A percentile compares a stretch with the other conserved stretches of the same genome.
These are phyloP conservation scores for Epirrhoe alternata DNA, from an alignment of 2,888 invertebrate genomes.

Conservation along the genomic window DNA sequence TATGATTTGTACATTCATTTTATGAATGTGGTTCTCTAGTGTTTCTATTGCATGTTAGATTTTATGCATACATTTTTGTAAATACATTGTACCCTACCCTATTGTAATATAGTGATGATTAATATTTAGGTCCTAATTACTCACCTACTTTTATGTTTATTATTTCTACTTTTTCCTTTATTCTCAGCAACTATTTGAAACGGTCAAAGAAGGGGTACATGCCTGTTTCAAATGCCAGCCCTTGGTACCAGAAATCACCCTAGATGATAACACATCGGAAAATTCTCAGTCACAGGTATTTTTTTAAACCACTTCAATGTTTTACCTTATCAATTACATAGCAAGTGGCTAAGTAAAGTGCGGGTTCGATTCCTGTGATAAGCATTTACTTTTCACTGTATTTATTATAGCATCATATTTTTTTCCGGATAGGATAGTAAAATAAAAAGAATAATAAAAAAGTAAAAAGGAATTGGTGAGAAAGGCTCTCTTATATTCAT, in stretches of 20 bases:
- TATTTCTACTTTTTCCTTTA: neutral
- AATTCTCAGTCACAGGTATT: constrained; percentile 48
- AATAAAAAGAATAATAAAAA: no score
- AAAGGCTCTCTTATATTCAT: no score
- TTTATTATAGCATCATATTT: no score
- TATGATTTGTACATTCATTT: constrained; percentile 26
- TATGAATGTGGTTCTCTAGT: constrained; percentile 11
- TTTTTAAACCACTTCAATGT: constrained; percentile 4
- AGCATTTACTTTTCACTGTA: neutral
- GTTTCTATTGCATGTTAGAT: constrained; percentile 1
- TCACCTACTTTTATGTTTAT: neutral
- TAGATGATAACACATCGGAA: constrained; percentile 62
- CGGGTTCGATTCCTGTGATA: neutral
- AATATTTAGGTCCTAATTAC: neutral
- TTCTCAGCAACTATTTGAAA: constrained; percentile 79
- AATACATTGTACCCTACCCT: neutral
- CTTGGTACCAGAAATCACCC: constrained; percentile 77
- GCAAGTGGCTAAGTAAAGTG: neutral
- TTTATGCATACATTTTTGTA: neutral
- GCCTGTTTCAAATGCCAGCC: constrained; percentile 82
- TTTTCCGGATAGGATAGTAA: no score
- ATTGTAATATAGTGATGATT: neutral
- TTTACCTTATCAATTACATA: neutral
- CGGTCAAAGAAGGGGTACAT: constrained; percentile 74
- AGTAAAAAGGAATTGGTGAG: no score